Percentiles rank a stretch among this genome's conserved stretches.
phyloP scores from a whole-genome alignment of 2,113 vertebrate species.

The Sminthopsis crassicaudata region DNA sequence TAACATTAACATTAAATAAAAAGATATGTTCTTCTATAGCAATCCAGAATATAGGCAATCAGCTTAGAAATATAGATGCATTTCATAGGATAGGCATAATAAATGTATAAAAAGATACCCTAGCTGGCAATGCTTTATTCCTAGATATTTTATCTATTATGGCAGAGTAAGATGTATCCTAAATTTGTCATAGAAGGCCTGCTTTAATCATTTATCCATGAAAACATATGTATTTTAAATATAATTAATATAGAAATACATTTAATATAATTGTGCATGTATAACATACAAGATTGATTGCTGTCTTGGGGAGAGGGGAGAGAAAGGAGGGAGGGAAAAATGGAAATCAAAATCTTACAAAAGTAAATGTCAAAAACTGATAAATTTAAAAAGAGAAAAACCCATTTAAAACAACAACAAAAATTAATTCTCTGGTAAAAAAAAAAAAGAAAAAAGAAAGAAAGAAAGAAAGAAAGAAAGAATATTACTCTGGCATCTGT shows the following conservation, averaged over 20 bases:
- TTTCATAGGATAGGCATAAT: background rate
- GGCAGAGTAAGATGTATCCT: background rate
- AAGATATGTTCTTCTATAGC: background rate
- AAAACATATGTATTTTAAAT: background rate
- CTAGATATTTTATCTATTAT: background rate
- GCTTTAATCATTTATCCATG: background rate
- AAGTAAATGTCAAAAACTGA: too few relatives aligned
- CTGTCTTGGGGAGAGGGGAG: too few relatives aligned
- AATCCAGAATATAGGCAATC: background rate
- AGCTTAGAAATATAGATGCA: background rate
- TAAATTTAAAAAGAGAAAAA: too few relatives aligned
- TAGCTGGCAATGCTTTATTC: background rate
- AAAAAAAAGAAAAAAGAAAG: too few relatives aligned
- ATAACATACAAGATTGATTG: too few relatives aligned
- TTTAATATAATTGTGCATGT: too few relatives aligned
- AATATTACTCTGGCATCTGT: background rate
- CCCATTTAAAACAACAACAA: too few relatives aligned
- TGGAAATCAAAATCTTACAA: too few relatives aligned
- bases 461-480: too few relatives aligned
- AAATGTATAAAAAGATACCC: background rate
- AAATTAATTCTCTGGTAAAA: too few relatives aligned
- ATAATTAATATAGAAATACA: too few relatives aligned
- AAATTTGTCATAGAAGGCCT: background rate
- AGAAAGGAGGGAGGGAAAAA: too few relatives aligned
- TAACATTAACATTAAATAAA: background rate